These are phyloP conservation scores for Charaxes varanes DNA, from an alignment of 1,140 invertebrate species.

Conservation along the genomic window DNA sequence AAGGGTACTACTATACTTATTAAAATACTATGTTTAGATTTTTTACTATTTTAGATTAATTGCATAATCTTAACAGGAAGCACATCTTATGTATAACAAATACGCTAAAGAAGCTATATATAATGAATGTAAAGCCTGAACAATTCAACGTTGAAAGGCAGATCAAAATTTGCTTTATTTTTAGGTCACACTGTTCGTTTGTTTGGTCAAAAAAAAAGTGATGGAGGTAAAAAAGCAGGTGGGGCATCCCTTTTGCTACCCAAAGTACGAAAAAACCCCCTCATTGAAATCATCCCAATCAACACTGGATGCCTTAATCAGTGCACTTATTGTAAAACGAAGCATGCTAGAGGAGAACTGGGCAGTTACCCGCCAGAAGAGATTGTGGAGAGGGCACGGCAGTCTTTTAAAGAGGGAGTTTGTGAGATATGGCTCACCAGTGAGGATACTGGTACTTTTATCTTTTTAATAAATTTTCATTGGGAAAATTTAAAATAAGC, in stretches of 20 bases:
- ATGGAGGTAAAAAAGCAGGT: conserved; percentile 86
- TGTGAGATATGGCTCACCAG: conserved; percentile 99
- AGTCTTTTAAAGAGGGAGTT: conserved; percentile 95
- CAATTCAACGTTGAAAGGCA: too few species aligned
- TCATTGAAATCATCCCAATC: conserved; percentile 98
- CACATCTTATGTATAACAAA: background rate
- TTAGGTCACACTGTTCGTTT: conserved; percentile 86
- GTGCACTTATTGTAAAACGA: conserved; percentile 99
- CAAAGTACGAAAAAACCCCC: conserved; percentile 95
- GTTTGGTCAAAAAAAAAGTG: conserved; percentile 89
- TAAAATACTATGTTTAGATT: too few species aligned
- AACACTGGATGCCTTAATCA: conserved; percentile 98
- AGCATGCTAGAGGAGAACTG: conserved; percentile 95
- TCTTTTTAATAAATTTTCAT: conserved; percentile 8
- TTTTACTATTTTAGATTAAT: too few species aligned
- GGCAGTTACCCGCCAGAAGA: conserved; percentile 94
- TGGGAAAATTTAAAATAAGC: background rate
- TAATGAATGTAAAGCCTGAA: too few species aligned
- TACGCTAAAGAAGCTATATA: too few species aligned
- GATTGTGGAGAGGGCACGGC: conserved; percentile 84
- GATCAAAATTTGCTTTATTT: too few species aligned
- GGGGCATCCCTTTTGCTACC: conserved; percentile 91
- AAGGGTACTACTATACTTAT: too few species aligned
- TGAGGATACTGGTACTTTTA: conserved; percentile 88
- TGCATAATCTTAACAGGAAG: background rate